A percentile compares a stretch with the other conserved stretches of the same genome.
Evolutionary conservation across 1,140 invertebrate genomes (phyloP).

Genomic region (Neoseiulus cucumeris): DNA sequence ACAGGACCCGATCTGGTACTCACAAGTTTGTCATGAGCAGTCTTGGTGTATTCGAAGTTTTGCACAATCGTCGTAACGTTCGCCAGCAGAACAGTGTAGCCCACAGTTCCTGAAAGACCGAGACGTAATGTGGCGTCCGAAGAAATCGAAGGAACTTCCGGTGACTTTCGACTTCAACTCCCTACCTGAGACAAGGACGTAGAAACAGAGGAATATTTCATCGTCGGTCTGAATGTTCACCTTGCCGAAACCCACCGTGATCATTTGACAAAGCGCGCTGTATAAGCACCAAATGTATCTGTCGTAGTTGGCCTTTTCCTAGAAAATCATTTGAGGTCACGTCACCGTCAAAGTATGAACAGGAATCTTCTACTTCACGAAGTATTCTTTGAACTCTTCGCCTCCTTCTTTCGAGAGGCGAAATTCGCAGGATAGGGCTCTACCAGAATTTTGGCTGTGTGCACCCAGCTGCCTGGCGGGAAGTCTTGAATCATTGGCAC

Average conservation of each 20-base stretch:
- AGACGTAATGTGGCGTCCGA: neutral
- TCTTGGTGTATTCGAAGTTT: neutral
- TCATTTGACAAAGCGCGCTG: neutral
- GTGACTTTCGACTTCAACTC: neutral
- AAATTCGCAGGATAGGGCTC: too few relatives aligned
- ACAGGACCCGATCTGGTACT: neutral
- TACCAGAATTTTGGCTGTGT: neutral
- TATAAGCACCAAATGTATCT: neutral
- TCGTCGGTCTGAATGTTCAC: neutral
- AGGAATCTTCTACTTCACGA: too few relatives aligned
- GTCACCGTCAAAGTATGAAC: too few relatives aligned
- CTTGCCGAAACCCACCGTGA: neutral
- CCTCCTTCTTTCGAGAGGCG: too few relatives aligned
- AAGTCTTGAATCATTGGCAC: neutral
- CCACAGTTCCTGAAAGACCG: neutral
- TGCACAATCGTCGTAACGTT: neutral
- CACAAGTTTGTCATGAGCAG: neutral
- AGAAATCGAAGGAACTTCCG: neutral
- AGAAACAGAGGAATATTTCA: neutral
- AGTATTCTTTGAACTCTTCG: too few relatives aligned
- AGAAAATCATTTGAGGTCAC: neutral
- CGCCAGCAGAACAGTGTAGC: neutral
- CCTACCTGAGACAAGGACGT: neutral
- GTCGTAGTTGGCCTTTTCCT: neutral
- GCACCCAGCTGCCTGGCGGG: neutral